Base-by-base conservation (phyloP, 92 coral and sea anemone species). In the Heliopora coerulea region DNA sequence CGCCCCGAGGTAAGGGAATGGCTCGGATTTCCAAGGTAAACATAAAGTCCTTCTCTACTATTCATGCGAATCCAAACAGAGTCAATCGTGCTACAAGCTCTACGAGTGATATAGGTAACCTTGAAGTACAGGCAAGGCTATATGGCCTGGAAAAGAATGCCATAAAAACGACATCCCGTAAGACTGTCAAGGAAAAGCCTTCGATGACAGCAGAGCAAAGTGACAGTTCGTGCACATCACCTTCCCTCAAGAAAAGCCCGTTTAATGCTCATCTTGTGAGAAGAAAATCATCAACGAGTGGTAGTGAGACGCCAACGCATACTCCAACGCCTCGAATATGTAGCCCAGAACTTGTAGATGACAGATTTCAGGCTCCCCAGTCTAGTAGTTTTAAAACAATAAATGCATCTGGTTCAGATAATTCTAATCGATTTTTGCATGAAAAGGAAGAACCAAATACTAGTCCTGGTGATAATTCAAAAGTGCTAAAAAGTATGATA, bases 1-100 rank as follows among this genome's bases (percentile, higher is more conserved):
- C 96, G 24, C 97, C 96, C 19, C 84, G 85, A 44, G 96, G 96
- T 23, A 78, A 84, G n/a, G 87, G 91, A 58, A 83, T 87, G 68
- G 84, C 91, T 42, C 83, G 81, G 80, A 88, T 88, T 42, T 87
- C 84, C 73, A 95, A 95, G 61, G 86, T 84, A 62, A 96, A 95
- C 82, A 90, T 95, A 78, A 87, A 87, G 77, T 90, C 99, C 58
- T 90, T 95, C 79, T 85, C 93, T 26, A 54, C 77, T 33, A 42
- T 70, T 52, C 62, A 70, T 34, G 46, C 54, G 33, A 70, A 32
- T 54, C 63, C 77, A 1, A 31, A 62, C 25, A 62, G 63, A 70
- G n/a, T 70, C 18, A 70, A 54, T 20, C 77, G 77, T 17, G 77
- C 62, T 2, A 70, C 77, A 21, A 70, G 77, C 42, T 70, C 77